These are phyloP conservation scores for Malacoctenus gilli DNA, from an alignment of 2,797 vertebrate genomes.

Conservation along the genomic window DNA sequence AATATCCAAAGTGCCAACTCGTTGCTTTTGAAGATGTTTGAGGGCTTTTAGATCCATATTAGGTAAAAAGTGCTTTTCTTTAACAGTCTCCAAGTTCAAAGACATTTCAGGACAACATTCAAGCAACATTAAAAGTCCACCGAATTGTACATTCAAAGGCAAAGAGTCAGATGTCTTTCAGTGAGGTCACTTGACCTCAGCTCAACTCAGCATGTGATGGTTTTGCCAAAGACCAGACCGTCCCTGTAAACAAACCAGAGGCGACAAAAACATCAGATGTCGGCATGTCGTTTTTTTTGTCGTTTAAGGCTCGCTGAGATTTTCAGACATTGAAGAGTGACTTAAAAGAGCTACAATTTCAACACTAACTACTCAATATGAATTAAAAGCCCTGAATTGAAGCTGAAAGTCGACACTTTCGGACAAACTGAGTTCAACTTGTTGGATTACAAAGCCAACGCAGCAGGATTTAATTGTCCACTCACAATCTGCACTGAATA, in stretches of 20 bases:
- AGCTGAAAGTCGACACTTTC: neutral
- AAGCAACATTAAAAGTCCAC: neutral
- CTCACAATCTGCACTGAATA: constrained; percentile 20
- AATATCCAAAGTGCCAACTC: constrained; percentile 10
- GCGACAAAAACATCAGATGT: too few species aligned
- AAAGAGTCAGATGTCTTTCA: neutral
- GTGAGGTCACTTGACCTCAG: neutral
- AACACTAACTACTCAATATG: neutral
- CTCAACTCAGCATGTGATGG: neutral
- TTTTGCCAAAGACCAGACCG: constrained; percentile 2
- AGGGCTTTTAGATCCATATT: neutral
- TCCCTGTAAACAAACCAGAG: constrained; percentile 4
- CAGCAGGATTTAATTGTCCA: constrained; percentile 23
- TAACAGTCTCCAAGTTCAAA: neutral
- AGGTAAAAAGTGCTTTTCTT: neutral
- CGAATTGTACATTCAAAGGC: neutral
- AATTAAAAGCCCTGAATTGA: neutral
- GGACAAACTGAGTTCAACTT: too few species aligned
- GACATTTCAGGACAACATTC: neutral
- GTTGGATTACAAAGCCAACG: constrained; percentile 11
- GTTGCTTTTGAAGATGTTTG: neutral
- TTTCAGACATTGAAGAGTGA: too few species aligned
- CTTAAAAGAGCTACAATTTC: too few species aligned
- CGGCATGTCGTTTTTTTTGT: too few species aligned
- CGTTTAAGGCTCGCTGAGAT: constrained; percentile 7